Conservation (phyloP, 2,113 vertebrate genomes). For the Pantherophis guttatus region DNA sequence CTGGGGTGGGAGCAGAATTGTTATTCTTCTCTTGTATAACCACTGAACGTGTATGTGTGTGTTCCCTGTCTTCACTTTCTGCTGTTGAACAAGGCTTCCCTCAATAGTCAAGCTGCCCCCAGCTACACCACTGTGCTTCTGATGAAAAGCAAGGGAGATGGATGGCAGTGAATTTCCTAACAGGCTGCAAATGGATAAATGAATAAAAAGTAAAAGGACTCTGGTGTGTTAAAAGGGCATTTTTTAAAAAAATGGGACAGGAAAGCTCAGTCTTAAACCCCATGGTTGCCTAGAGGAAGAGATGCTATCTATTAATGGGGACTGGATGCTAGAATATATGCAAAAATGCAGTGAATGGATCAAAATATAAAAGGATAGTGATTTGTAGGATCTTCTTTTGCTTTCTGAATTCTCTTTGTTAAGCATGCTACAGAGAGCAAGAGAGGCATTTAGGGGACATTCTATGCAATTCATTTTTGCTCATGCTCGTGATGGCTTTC, state of each 20-base stretch:
- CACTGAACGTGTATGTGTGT: neutral
- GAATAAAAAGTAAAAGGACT: neutral
- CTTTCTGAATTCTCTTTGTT: neutral
- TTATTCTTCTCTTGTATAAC: neutral
- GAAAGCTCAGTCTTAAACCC: neutral
- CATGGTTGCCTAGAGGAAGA: neutral
- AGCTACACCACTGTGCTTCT: neutral
- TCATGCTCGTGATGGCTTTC: neutral
- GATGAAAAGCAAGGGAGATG: neutral
- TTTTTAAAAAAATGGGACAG: neutral
- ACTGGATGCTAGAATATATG: neutral
- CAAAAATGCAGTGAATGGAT: neutral
- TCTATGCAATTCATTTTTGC: neutral
- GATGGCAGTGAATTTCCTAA: neutral
- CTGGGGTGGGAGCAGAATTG: neutral
- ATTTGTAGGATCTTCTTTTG: neutral
- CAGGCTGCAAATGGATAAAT: neutral
- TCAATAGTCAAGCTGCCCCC: neutral
- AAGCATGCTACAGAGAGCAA: neutral
- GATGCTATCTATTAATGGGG: neutral
- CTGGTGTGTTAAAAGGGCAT: neutral
- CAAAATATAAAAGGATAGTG: neutral
- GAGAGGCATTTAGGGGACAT: neutral
- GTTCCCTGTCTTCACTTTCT: neutral
- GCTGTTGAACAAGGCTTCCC: neutral